These are phyloP conservation scores for Drosophila meridionalis DNA, from an alignment of 2,888 invertebrate species.

Conservation along the genomic window DNA sequence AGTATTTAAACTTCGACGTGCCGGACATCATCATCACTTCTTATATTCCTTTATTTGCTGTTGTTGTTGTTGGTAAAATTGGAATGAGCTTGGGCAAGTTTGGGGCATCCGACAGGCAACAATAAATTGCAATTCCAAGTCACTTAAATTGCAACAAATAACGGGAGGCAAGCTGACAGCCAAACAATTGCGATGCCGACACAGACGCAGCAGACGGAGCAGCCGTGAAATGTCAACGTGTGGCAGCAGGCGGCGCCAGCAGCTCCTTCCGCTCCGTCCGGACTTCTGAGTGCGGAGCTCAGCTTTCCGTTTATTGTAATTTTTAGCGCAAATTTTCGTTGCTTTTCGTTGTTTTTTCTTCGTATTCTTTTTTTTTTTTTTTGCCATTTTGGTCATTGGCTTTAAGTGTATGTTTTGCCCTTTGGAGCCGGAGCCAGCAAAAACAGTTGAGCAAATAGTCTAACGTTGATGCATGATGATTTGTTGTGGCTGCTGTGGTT, in stretches of 20 bases:
- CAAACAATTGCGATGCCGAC: constrained; percentile 44
- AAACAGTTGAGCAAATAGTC: constrained; percentile 8
- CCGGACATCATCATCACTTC: neutral
- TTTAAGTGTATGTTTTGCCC: constrained; percentile 35
- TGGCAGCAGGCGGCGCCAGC: constrained; percentile 36
- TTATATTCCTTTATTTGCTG: constrained; percentile 26
- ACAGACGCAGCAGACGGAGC: constrained; percentile 28
- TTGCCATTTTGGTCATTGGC: constrained; percentile 53
- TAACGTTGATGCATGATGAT: constrained; percentile 47
- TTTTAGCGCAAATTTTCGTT: constrained; percentile 27
- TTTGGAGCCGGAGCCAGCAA: neutral
- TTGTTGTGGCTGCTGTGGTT: constrained; percentile 16
- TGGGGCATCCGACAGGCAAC: constrained; percentile 60
- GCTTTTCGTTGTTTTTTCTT: constrained; percentile 2
- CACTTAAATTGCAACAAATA: constrained; percentile 82
- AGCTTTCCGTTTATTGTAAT: constrained; percentile 28
- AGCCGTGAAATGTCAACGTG: constrained; percentile 75
- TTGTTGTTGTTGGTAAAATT: constrained; percentile 1
- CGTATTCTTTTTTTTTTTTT: neutral
- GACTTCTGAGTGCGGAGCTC: neutral
- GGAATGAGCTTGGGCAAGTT: constrained; percentile 34
- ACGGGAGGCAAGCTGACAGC: constrained; percentile 70
- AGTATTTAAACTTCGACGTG: constrained; percentile 2
- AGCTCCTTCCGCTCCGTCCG: constrained; percentile 1
- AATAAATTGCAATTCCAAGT: constrained; percentile 84